Evolutionary conservation across 2,113 vertebrate species (phyloP).

Genomic region (Peromyscus leucopus): DNA sequence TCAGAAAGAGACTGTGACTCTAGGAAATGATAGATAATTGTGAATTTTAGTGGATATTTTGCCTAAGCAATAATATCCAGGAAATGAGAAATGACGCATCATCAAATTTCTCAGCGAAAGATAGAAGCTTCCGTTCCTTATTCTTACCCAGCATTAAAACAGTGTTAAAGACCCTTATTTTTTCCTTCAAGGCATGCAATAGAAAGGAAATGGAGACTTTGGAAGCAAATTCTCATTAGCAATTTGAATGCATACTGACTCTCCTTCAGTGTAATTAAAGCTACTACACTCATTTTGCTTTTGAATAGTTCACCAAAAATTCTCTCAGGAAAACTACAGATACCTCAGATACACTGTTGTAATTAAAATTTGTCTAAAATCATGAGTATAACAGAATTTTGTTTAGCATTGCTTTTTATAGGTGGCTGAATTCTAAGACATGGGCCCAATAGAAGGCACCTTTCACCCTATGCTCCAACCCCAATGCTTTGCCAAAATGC

Average conservation of each 20-base stretch:
- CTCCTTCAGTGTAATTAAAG: constrained; percentile 44
- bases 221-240: constrained; percentile 64
- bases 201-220: constrained; percentile 30
- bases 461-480: background rate
- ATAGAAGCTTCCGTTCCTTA: background rate
- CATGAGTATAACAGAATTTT: background rate
- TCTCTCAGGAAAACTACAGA: constrained; percentile 25
- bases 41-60: background rate
- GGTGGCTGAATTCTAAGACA: constrained; percentile 28
- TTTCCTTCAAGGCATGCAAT: constrained; percentile 1
- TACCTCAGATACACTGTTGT: background rate
- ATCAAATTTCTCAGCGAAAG: constrained; percentile 29
- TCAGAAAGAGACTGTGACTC: background rate
- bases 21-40: constrained; percentile 3
- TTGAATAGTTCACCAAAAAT: constrained; percentile 57
- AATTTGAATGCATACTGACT: constrained; percentile 51
- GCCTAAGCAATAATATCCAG: background rate
- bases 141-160: constrained; percentile 23
- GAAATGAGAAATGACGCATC: background rate
- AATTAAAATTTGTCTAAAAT: constrained; percentile 35
- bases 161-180: background rate
- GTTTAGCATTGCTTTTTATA: background rate
- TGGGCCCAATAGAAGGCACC: background rate
- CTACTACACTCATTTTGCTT: constrained; percentile 14
- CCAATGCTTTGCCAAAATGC: constrained; percentile 3